Evolutionary conservation across 2,888 invertebrate species (phyloP), one percentile per base, ranked within the genome.

Genomic region (Horisme vitalbata): DNA sequence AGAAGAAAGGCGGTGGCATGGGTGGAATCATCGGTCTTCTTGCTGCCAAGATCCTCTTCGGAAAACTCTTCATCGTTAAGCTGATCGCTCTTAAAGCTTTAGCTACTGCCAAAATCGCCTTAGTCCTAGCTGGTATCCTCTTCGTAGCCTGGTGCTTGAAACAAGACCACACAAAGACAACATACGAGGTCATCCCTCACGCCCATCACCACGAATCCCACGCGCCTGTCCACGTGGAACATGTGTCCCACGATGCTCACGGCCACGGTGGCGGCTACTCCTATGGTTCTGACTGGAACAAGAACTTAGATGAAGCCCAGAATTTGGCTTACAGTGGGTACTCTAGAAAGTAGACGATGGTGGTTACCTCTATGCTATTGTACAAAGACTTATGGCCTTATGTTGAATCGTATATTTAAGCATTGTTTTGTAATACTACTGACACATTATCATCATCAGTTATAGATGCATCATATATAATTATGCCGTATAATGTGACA

Each of bases 11-110:
- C 78, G 91, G 93, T 66, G 94, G 94, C 72, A 91, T 93, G 58
- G 92, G 94, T 45, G 86, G 93, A 63, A 93, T 95, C 20, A 90
- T 95, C 58, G 91, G 95, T 61, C 88, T 95, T 60, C 63, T 89
- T 1, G 88, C 78, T 3, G 88, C 88, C 12, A 89, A 89, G 45
- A 50, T 89, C 4, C 68, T 88, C 1, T 65, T 89, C 34, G 87
- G 87, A 3, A 89, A 89, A 36, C 91, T 96, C 43, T 90, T 96
- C 78, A 94, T 95, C 75, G 87, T 96, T 69, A 96, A 96, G 80
- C 88, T 96, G 26, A 90, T 96, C 51, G 95, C 96, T 6, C 92
- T 96, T 79, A 96, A 96, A 81, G 96, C 96, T 5, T 90, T 96
- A 45, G 91, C 95, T 28, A 92, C 95, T 54, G 95, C 95, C 60